Evolutionary conservation across 2,888 invertebrate species (phyloP).

Genomic region (Lithosia quadra): DNA sequence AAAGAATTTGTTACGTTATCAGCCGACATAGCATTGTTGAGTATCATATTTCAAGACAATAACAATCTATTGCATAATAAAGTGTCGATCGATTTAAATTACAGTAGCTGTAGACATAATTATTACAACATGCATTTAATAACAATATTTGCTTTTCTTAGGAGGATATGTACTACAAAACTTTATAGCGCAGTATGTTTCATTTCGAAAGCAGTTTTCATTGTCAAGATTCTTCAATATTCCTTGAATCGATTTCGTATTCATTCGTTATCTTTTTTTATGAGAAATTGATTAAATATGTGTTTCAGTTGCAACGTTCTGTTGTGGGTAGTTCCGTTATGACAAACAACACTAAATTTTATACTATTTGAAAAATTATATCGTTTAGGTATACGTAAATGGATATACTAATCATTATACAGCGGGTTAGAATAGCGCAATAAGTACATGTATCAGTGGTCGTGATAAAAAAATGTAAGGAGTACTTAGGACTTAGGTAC

Average conservation of each 20-base stretch:
- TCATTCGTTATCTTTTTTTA: background rate
- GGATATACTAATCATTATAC: too few species aligned
- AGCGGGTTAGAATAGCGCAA: too few species aligned
- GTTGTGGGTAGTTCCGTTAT: background rate
- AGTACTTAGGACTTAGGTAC: background rate
- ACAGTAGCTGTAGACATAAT: slow-evolving; percentile 13
- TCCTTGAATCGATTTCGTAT: slow-evolving; percentile 4
- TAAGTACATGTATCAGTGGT: background rate
- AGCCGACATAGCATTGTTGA: slow-evolving; percentile 39
- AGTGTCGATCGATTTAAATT: slow-evolving; percentile 28
- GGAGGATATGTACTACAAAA: background rate
- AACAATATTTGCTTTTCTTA: slow-evolving; percentile 19
- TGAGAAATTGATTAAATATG: background rate
- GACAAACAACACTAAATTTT: background rate
- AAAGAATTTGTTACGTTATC: slow-evolving; percentile 61
- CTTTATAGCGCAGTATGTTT: background rate
- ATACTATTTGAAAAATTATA: too few species aligned
- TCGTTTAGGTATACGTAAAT: too few species aligned
- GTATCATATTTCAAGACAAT: slow-evolving; percentile 49
- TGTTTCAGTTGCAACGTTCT: background rate
- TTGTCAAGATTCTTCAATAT: slow-evolving; percentile 5
- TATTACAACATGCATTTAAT: slow-evolving; percentile 12
- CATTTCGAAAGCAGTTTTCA: slow-evolving; percentile 2
- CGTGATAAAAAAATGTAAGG: background rate
- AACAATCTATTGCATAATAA: slow-evolving; percentile 42